Conservation (phyloP, 2,797 vertebrate species). For the Coranthus polyacanthus region DNA sequence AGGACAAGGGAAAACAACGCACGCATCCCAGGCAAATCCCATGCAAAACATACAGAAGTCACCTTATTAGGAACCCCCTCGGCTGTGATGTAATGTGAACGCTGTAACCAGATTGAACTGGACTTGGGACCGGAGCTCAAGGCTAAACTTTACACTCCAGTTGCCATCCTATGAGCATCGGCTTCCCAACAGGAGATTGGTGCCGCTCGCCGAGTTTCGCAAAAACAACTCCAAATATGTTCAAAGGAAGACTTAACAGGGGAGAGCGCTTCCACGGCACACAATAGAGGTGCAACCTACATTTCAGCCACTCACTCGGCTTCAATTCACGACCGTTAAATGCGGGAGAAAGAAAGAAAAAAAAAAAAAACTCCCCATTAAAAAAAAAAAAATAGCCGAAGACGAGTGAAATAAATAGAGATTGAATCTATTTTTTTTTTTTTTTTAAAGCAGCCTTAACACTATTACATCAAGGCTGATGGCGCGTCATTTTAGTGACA, state of each 20-base stretch:
- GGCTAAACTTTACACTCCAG: constrained; percentile 90
- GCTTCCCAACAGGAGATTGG: constrained; percentile 84
- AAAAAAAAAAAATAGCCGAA: not conserved
- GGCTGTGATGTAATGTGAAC: constrained; percentile 88
- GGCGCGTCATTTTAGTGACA: not conserved
- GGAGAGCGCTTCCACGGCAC: constrained; percentile 69
- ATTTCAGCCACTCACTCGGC: constrained; percentile 73
- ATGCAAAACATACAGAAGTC: constrained; percentile 53
- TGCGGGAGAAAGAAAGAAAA: not conserved
- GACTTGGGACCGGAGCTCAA: constrained; percentile 83
- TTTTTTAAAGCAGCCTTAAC: not conserved
- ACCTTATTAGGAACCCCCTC: constrained; percentile 79
- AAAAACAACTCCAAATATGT: constrained; percentile 92
- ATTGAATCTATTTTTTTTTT: not conserved
- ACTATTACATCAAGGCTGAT: not conserved
- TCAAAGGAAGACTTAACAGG: constrained; percentile 86
- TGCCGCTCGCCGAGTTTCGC: constrained; percentile 83
- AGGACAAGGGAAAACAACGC: not conserved
- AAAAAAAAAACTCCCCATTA: constrained; percentile 11
- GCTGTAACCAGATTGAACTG: constrained; percentile 92
- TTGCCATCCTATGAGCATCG: constrained; percentile 86
- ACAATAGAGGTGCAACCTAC: constrained; percentile 83
- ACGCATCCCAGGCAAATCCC: constrained; percentile 28
- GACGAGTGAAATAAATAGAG: not conserved
- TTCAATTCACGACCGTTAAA: constrained; percentile 33